Base-by-base conservation (phyloP, 2,888 invertebrate species). In the Pachymerium ferrugineum region DNA sequence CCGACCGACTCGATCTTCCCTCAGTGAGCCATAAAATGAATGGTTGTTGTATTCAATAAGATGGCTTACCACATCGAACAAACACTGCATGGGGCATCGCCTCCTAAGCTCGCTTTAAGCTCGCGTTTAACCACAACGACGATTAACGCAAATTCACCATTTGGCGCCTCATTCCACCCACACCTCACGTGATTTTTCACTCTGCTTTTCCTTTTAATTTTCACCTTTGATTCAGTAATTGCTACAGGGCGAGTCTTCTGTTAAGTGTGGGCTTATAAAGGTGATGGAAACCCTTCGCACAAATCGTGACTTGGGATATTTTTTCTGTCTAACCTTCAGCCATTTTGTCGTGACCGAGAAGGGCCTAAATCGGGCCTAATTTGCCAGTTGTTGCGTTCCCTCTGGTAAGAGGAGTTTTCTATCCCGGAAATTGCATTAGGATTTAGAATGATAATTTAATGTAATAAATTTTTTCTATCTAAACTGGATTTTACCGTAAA, bases 1-100 rank as follows among this genome's bases (percentile, higher is more conserved):
- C 47, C 47, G 47, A 47, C 47, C 47, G n/a, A 47, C 47, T 47
- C 47, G 47, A 47, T 47, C 47, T 47, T 47, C 47, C 47, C 47
- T 47, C 47, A 47, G 47, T 47, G 47, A 47, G 47, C 47, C 47
- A 47, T 47, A 47, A 47, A 47, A 47, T 47, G 47, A 47, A 47
- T 47, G 47, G 47, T 47, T 47, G 47, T 47, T 47, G 47, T 47
- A 47, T 47, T 47, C 47, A 47, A 47, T 47, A 47, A 47, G 47
- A 47, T 47, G 47, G 47, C 47, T 47, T 47, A 47, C 47, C 47
- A 47, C 47, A 47, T 47, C 47, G 47, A 47, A 47, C 47, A 47
- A 47, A 47, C 47, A 47, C 47, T 47, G 47, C 47, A 47, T 47
- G 47, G 47, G 47, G 47, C 47, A 47, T 47, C 47, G 47, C 47